Evolutionary conservation across 2,113 vertebrate genomes (phyloP).

Genomic region (Paedocypris sp.): DNA sequence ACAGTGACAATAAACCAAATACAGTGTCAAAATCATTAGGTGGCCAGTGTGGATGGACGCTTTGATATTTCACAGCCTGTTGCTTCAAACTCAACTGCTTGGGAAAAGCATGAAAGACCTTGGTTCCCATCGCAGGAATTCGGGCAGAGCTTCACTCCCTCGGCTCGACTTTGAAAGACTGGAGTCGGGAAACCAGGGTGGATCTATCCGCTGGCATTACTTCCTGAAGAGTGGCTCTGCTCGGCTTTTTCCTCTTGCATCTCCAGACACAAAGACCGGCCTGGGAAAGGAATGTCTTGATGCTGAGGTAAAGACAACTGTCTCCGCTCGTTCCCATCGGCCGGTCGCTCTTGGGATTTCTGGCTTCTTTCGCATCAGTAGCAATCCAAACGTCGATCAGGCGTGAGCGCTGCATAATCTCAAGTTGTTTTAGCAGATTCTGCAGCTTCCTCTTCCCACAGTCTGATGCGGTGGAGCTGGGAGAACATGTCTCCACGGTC

Average conservation of each 20-base stretch:
- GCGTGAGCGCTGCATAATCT: slow-evolving; percentile 65
- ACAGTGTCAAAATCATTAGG: slow-evolving; percentile 44
- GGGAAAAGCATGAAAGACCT: slow-evolving; percentile 10
- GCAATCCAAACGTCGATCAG: slow-evolving; percentile 63
- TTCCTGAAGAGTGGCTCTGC: slow-evolving; percentile 50
- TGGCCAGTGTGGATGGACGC: slow-evolving; percentile 27
- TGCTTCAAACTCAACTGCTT: slow-evolving; percentile 21
- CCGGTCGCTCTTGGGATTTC: slow-evolving; percentile 58
- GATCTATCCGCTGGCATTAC: slow-evolving; percentile 38
- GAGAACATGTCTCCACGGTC: slow-evolving; percentile 50
- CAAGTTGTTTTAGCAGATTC: slow-evolving; percentile 71
- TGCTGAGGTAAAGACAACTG: slow-evolving; percentile 70
- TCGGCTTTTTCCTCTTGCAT: slow-evolving; percentile 57
- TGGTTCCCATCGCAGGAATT: slow-evolving; percentile 23
- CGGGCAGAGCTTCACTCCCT: neutral
- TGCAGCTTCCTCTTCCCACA: slow-evolving; percentile 76
- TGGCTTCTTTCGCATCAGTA: slow-evolving; percentile 71
- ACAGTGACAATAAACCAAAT: slow-evolving; percentile 42
- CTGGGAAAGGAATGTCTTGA: slow-evolving; percentile 77
- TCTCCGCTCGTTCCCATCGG: slow-evolving; percentile 61
- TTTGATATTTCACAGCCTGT: slow-evolving; percentile 46
- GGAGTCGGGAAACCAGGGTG: slow-evolving; percentile 33
- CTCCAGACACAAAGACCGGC: slow-evolving; percentile 57
- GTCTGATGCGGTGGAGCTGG: slow-evolving; percentile 60
- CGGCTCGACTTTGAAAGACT: slow-evolving; percentile 25